These are phyloP conservation scores for Limanda limanda DNA, from an alignment of 2,113 vertebrate species.

Conservation along the genomic window DNA sequence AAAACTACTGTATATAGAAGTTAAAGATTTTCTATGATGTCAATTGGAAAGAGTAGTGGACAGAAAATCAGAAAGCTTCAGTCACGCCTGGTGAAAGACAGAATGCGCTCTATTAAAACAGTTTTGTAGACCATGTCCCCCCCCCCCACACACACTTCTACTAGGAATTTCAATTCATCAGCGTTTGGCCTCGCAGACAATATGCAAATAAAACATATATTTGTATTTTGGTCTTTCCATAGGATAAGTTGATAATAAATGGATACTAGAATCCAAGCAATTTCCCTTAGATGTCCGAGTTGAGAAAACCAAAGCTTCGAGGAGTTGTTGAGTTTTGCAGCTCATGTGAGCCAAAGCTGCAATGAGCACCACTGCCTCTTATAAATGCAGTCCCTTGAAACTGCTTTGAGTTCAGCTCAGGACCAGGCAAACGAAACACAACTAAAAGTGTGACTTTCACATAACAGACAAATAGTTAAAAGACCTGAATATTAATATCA, in stretches of 20 bases:
- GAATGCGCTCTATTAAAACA: not conserved
- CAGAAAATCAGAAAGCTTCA: too few relatives aligned
- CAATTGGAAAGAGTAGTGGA: too few relatives aligned
- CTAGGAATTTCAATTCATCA: not conserved
- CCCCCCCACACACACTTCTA: too few relatives aligned
- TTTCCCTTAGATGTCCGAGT: conserved; percentile 13
- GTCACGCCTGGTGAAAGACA: too few relatives aligned
- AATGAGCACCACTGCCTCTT: conserved; percentile 26
- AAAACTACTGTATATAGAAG: too few relatives aligned
- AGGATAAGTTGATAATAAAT: conserved; percentile 22
- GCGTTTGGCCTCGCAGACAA: not conserved
- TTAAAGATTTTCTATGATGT: too few relatives aligned
- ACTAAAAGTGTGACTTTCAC: conserved; percentile 65
- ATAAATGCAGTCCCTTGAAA: conserved; percentile 17
- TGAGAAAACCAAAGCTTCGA: not conserved
- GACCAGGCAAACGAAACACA: conserved; percentile 61
- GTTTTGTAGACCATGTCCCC: not conserved
- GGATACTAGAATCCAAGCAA: not conserved
- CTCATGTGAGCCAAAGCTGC: conserved; percentile 16
- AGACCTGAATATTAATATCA: conserved; percentile 93
- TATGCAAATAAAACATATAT: not conserved
- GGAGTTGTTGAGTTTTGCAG: conserved; percentile 8
- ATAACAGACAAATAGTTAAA: conserved; percentile 92
- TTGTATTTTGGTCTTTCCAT: conserved; percentile 4
- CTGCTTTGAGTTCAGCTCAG: conserved; percentile 36